phyloP scores from a whole-genome alignment of 2,888 invertebrate genomes.

The Meiosimyza platycephala region DNA sequence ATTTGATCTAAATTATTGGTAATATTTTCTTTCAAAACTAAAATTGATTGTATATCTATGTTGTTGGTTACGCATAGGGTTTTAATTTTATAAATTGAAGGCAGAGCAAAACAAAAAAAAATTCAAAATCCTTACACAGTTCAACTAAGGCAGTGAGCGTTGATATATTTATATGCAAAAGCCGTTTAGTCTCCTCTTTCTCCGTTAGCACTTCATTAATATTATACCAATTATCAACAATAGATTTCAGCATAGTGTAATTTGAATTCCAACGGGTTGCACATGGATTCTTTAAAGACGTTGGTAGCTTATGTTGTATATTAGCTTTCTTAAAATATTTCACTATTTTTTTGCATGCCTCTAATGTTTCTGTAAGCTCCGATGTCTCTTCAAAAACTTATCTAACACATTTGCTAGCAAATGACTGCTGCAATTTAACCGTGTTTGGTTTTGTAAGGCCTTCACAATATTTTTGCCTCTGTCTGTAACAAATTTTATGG shows the following conservation, averaged over 20 bases:
- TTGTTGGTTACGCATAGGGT: not conserved
- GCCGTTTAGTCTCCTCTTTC: slow-evolving; percentile 23
- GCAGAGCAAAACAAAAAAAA: slow-evolving; percentile 20
- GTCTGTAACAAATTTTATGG: slow-evolving; percentile 39
- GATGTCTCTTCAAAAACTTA: too few species aligned
- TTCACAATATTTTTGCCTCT: slow-evolving; percentile 35
- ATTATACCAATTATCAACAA: slow-evolving; percentile 31
- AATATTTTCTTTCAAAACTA: not conserved
- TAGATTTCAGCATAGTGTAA: slow-evolving; percentile 33
- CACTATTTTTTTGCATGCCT: too few species aligned
- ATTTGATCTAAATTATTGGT: slow-evolving; percentile 2
- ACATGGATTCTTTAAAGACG: not conserved
- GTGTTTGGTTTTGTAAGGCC: slow-evolving; percentile 37
- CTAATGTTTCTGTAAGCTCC: too few species aligned
- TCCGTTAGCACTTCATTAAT: slow-evolving; percentile 21
- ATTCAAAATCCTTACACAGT: slow-evolving; percentile 30
- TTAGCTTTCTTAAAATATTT: too few species aligned
- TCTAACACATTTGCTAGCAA: slow-evolving; percentile 34
- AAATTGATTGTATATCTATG: not conserved
- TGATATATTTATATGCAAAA: slow-evolving; percentile 31
- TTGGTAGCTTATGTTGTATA: too few species aligned
- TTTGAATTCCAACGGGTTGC: slow-evolving; percentile 28
- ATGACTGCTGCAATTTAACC: slow-evolving; percentile 39
- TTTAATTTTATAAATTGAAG: slow-evolving; percentile 1
- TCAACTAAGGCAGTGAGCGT: slow-evolving; percentile 28